Evolutionary conservation across 2,888 invertebrate species (phyloP), one percentile per base, ranked within the genome.

Genomic region (Apotomis turbidana): DNA sequence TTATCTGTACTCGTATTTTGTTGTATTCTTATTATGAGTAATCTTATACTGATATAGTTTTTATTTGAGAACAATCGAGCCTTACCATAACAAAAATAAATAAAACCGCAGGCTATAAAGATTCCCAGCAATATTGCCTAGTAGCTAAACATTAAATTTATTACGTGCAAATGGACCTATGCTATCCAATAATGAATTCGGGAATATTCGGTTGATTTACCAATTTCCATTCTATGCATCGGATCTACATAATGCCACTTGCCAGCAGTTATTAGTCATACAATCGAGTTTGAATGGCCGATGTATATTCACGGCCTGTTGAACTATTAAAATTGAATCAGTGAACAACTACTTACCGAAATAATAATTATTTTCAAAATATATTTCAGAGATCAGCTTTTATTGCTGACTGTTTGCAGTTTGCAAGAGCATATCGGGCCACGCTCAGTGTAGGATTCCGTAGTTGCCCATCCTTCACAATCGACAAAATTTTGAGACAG

Each of bases 231-330:
- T 10, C 41, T n/a, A 51, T 62, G 61, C 61, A 51, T 62, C 15
- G 36, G 49, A 62, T 62, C 61, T 51, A 51, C 51, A 62, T 62
- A 62, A 62, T 62, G 49, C 46, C 10, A 10, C 49, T 49, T 10
- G 49, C 49, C 3, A 49, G 9, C 49, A 5, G 9, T 51, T 62
- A 62, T 62, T 62, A 62, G 61, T 51, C 6, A n/a, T 62, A 62
- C 36, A n/a, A 51, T 5, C 3, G 49, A 10, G 51, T 27, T 27
- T 62, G 46, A 62, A 62, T 51, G 12, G 36, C 12, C 61, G 51
- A 61, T 63, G 49, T 6, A 49, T 15, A 8, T 36, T 38, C 13
- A 44, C 59, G 41, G 41, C 41, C 41, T 2, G 3, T 12, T n/a
- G 12, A 49, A 12, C 9, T 27, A 3, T 10, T 15, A 49, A 49